Evolutionary conservation across 2,797 vertebrate genomes (phyloP), one percentile per base, ranked within the genome.

Genomic region (Malurus leucopterus): DNA sequence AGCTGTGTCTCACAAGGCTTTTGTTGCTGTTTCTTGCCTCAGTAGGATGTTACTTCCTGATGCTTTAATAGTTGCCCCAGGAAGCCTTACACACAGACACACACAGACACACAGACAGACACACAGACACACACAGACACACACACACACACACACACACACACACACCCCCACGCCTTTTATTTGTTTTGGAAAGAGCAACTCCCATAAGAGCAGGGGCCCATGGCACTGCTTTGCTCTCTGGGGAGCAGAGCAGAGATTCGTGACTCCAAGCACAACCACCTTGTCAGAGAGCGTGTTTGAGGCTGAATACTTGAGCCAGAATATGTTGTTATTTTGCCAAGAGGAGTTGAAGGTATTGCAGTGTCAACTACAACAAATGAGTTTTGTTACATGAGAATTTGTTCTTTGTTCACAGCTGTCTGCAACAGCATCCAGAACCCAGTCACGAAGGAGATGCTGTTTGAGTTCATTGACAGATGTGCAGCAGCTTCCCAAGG

Each of bases 371-470:
- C 59, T 51, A 8, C 55, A 70, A 17, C 44, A 59, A 34, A 62
- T 51, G 1, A 1, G 20, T 81, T 81, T 20, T 24, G 54, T 92
- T 84, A 91, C 38, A 29, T 69, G 49, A 78, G 38, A 30, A 59
- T 26, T 2, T 47, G 20, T 62, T 76, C 88, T 96, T 84, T 95
- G 72, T 90, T 97, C 88, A 59, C 97, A 99, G 99, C 99, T 95
- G 99, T 99, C 84, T 99, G 99, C 92, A 99, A 98, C 95, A 99
- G 98, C 96, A 99, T 99, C 97, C 97, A 98, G 93, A 97, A 98
- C 91, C 99, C 99, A 4, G 99, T 99, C 95, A 99, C 99, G 1
- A 99, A 99, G 98, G 98, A 98, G 93, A 98, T 98, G 94, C 98
- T 99, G 44, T 98, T 99, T 85, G 98, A 99, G 96, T 98, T 98